Conservation (phyloP, 1,140 invertebrate genomes). For the Nixonia krombeini region DNA sequence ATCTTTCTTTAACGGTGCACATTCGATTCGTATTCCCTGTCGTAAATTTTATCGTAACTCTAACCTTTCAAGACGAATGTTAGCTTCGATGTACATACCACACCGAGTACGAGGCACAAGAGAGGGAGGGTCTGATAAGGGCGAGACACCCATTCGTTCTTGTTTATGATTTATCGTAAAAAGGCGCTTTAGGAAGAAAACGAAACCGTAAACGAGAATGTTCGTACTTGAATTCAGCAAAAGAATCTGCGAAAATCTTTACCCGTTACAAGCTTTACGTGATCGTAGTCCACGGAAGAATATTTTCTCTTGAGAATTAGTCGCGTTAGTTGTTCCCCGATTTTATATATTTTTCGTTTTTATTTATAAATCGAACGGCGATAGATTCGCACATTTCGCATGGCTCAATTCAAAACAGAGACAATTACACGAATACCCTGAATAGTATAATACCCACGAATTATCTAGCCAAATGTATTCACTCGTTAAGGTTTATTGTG, state of each 20-base stretch:
- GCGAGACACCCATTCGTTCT: conserved; percentile 24
- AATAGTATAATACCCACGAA: no score
- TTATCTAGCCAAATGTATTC: not conserved
- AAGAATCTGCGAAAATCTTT: not conserved
- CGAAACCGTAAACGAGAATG: conserved; percentile 8
- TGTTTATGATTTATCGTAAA: conserved; percentile 36
- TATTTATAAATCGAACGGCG: no score
- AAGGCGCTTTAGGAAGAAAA: conserved; percentile 14
- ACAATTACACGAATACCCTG: no score
- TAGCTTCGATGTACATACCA: conserved; percentile 29
- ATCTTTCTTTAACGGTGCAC: no score
- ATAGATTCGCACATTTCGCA: no score
- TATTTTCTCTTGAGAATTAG: no score
- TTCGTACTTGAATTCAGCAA: not conserved
- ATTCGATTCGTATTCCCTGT: no score
- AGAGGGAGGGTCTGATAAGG: conserved; percentile 23
- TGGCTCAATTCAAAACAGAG: no score
- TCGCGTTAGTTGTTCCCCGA: no score
- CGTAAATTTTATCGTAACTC: no score
- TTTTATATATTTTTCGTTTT: no score
- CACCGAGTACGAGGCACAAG: conserved; percentile 22
- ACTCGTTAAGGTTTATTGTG: conserved; percentile 4
- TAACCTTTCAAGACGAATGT: conserved; percentile 40
- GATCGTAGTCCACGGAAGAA: no score
- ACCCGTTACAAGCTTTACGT: not conserved